These are phyloP conservation scores for Ia io DNA, from an alignment of 2,113 vertebrate genomes.

Conservation along the genomic window DNA sequence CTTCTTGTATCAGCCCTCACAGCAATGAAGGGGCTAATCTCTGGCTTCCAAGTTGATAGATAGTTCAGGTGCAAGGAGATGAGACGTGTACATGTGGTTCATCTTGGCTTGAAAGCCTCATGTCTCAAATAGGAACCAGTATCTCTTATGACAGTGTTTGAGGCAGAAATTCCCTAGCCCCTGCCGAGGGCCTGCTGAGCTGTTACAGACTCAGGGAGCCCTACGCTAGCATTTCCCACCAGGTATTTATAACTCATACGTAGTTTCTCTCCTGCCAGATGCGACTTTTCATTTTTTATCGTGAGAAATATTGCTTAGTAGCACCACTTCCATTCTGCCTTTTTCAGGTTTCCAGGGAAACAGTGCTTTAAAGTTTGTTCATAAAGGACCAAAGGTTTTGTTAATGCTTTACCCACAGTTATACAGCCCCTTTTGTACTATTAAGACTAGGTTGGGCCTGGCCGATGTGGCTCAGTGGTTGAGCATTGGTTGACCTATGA, in stretches of 20 bases:
- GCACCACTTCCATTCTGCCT: not conserved
- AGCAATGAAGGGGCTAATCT: not conserved
- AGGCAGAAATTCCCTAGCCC: not conserved
- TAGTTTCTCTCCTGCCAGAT: constrained; percentile 10
- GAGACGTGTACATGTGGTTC: not conserved
- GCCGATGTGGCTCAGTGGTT: too few relatives aligned
- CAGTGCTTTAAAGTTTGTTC: not conserved
- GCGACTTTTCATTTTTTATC: not conserved
- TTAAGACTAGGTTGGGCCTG: not conserved
- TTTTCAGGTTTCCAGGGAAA: constrained; percentile 42
- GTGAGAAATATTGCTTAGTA: not conserved
- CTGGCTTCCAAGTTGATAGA: not conserved
- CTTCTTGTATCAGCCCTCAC: not conserved
- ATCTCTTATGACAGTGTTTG: not conserved
- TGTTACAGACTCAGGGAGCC: not conserved
- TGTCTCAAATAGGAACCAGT: not conserved
- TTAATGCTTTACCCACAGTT: not conserved
- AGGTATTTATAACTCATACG: not conserved
- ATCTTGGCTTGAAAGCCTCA: not conserved
- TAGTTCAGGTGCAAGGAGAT: not conserved
- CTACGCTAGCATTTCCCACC: not conserved
- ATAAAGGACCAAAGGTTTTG: constrained; percentile 12
- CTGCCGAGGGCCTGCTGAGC: not conserved
- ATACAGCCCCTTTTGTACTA: not conserved
- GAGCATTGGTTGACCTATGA: too few relatives aligned